Conservation (phyloP, 2,888 invertebrate genomes). For the Diarsia dahlii region DNA sequence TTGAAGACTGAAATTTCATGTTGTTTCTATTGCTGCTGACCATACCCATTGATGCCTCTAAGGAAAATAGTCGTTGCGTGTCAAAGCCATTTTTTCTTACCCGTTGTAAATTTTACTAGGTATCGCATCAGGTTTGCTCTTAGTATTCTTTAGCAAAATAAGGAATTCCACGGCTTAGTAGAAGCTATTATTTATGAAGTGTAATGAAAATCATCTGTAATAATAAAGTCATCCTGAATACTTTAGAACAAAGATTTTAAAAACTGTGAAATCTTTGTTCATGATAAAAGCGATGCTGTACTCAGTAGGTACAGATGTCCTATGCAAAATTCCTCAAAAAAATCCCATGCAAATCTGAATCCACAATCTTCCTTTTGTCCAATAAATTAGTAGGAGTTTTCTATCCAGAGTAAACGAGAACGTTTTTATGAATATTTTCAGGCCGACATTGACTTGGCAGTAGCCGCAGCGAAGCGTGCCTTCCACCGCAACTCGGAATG, state of each 20-base stretch:
- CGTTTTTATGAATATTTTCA: slow-evolving; percentile 64
- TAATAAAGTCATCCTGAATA: too few relatives aligned
- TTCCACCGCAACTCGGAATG: slow-evolving; percentile 93
- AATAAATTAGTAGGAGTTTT: neutral
- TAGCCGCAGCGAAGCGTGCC: slow-evolving; percentile 92
- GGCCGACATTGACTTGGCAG: slow-evolving; percentile 94
- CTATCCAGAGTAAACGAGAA: neutral
- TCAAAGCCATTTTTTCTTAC: too few relatives aligned
- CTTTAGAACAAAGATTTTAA: too few relatives aligned
- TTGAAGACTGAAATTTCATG: neutral
- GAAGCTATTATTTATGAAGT: too few relatives aligned
- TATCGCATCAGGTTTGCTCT: too few relatives aligned
- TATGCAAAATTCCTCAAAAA: neutral
- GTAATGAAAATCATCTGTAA: too few relatives aligned
- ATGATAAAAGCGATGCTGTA: neutral
- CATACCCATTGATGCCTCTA: neutral
- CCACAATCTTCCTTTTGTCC: neutral
- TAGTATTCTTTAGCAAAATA: too few relatives aligned
- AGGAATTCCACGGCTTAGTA: too few relatives aligned
- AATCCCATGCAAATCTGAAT: neutral
- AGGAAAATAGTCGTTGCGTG: too few relatives aligned
- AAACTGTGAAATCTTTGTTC: too few relatives aligned
- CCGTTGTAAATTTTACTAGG: too few relatives aligned
- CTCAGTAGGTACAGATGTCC: neutral
- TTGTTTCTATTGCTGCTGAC: neutral